Conservation (phyloP, 2,888 invertebrate genomes). For the Cordilura impudica region DNA sequence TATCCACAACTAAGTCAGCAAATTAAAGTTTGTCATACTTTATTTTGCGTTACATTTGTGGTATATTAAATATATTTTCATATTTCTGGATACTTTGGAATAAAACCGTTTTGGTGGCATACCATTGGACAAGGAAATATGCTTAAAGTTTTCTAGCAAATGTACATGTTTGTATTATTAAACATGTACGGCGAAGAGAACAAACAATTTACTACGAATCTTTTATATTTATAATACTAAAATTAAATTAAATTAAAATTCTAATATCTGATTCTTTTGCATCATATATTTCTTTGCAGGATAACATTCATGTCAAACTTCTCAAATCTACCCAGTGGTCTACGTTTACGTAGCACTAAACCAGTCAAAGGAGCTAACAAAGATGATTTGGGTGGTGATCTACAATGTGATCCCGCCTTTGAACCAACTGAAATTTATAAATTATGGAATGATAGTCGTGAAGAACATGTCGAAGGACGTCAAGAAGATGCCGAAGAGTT, state of each 20-base stretch:
- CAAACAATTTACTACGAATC: conserved; percentile 2
- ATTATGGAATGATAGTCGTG: conserved; percentile 87
- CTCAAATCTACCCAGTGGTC: conserved; percentile 82
- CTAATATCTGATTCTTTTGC: neutral
- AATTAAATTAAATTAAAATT: neutral
- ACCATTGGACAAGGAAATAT: conserved; percentile 12
- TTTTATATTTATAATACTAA: neutral
- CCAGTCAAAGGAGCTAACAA: conserved; percentile 75
- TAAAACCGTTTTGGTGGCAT: conserved; percentile 71
- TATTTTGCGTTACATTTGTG: conserved; percentile 76
- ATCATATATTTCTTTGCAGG: conserved; percentile 70
- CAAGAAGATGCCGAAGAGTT: conserved; percentile 99
- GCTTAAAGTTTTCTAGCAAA: conserved; percentile 13
- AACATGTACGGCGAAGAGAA: conserved; percentile 17
- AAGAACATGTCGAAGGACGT: conserved; percentile 87
- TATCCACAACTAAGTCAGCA: conserved; percentile 75
- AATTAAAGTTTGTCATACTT: conserved; percentile 64
- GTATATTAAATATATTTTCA: conserved; percentile 66
- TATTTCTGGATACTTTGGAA: conserved; percentile 48
- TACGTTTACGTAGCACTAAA: conserved; percentile 78
- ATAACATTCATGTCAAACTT: conserved; percentile 86
- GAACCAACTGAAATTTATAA: conserved; percentile 93
- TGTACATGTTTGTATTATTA: neutral
- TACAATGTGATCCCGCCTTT: conserved; percentile 88
- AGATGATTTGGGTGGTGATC: conserved; percentile 80